Evolutionary conservation across 2,888 invertebrate species (phyloP).

Genomic region (Chymomyza fuscimana): DNA sequence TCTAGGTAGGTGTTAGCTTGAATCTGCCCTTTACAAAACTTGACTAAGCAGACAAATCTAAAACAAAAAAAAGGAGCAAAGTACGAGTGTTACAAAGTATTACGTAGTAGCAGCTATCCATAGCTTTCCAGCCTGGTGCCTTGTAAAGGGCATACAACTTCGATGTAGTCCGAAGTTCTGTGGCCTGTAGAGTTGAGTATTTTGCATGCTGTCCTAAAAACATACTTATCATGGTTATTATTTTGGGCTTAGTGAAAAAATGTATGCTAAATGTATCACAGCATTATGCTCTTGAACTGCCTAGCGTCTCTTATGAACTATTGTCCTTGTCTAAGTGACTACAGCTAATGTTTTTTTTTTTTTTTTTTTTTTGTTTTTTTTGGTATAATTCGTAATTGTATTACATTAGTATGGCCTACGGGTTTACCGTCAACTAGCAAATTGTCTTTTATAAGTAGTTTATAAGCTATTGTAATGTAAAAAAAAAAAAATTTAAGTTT

Average conservation of each 20-base stretch:
- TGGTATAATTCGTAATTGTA: slow-evolving; percentile 27
- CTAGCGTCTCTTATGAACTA: slow-evolving; percentile 69
- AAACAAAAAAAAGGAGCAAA: slow-evolving; percentile 21
- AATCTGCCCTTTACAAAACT: slow-evolving; percentile 28
- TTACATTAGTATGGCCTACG: slow-evolving; percentile 23
- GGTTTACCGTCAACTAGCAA: slow-evolving; percentile 10
- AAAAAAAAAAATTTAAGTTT: slow-evolving; percentile 35
- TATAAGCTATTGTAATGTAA: background rate
- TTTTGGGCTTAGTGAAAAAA: slow-evolving; percentile 32
- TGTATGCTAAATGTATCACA: slow-evolving; percentile 76
- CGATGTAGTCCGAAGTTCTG: slow-evolving; percentile 14
- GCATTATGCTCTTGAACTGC: slow-evolving; percentile 73
- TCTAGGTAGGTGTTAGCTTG: slow-evolving; percentile 9
- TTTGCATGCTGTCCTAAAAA: slow-evolving; percentile 6
- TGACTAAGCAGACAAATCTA: slow-evolving; percentile 22
- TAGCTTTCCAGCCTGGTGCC: slow-evolving; percentile 14
- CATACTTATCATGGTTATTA: background rate
- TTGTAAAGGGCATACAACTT: slow-evolving; percentile 37
- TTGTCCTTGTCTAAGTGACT: slow-evolving; percentile 56
- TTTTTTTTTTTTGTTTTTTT: background rate
- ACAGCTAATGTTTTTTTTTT: slow-evolving; percentile 28
- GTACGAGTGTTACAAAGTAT: background rate
- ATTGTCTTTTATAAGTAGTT: background rate
- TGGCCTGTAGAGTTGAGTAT: slow-evolving; percentile 12
- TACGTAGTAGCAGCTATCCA: background rate